Conservation (phyloP, 2,113 vertebrate genomes). For the Haemorhous mexicanus region DNA sequence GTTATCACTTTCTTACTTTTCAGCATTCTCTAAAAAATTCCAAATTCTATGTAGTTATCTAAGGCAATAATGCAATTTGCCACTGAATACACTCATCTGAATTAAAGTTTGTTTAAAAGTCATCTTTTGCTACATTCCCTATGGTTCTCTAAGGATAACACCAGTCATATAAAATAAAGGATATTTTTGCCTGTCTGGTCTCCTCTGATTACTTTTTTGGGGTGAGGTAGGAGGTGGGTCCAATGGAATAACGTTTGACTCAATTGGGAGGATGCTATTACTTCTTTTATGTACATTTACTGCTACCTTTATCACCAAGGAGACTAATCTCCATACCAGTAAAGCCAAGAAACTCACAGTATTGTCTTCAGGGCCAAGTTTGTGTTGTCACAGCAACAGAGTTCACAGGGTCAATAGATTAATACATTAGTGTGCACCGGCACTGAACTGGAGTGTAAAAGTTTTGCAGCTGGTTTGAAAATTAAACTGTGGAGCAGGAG, state of each 20-base stretch:
- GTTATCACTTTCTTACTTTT: conserved; percentile 18
- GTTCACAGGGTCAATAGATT: conserved; percentile 49
- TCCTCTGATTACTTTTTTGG: conserved; percentile 15
- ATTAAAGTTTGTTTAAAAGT: conserved; percentile 50
- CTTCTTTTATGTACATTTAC: conserved; percentile 62
- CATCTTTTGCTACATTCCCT: background rate
- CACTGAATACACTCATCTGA: background rate
- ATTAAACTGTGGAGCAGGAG: background rate
- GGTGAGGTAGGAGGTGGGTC: background rate
- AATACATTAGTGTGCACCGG: conserved; percentile 17
- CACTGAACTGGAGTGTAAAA: conserved; percentile 28
- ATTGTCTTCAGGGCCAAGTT: conserved; percentile 67
- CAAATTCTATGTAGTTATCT: conserved; percentile 20
- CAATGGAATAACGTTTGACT: conserved; percentile 14
- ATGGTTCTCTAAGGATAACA: background rate
- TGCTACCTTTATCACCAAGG: conserved; percentile 71
- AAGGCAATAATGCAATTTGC: conserved; percentile 14
- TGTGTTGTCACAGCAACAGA: conserved; percentile 72
- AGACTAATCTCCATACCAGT: conserved; percentile 68
- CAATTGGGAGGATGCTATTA: conserved; percentile 23
- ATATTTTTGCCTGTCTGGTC: conserved; percentile 16
- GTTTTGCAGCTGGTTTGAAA: conserved; percentile 28
- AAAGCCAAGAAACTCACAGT: conserved; percentile 60
- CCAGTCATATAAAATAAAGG: conserved; percentile 5
- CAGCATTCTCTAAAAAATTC: conserved; percentile 5